phyloP scores from a whole-genome alignment of 2,113 vertebrate genomes.

The Bujurquina vittata region DNA sequence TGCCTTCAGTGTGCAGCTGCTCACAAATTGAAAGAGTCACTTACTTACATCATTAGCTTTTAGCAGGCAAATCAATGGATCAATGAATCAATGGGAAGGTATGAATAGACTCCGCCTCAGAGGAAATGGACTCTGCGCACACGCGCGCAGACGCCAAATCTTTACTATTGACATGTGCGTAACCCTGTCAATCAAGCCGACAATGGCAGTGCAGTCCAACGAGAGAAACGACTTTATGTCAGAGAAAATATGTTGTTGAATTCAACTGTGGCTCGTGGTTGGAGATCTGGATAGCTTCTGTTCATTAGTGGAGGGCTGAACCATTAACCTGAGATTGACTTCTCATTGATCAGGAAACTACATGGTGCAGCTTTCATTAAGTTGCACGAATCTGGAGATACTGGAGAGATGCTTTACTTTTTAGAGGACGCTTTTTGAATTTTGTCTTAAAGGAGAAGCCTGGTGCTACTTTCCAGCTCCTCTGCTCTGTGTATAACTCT shows the following conservation, averaged over 20 bases:
- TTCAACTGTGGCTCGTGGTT: slow-evolving; percentile 57
- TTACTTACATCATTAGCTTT: slow-evolving; percentile 84
- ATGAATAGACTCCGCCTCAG: slow-evolving; percentile 72
- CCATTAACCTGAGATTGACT: slow-evolving; percentile 79
- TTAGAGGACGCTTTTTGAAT: background rate
- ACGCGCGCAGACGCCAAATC: slow-evolving; percentile 54
- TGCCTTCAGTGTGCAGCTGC: slow-evolving; percentile 50
- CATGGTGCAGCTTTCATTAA: slow-evolving; percentile 56
- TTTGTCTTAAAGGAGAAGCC: background rate
- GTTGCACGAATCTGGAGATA: slow-evolving; percentile 39
- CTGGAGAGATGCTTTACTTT: slow-evolving; percentile 16
- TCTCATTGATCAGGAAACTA: slow-evolving; percentile 74
- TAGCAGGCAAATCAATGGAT: slow-evolving; percentile 81
- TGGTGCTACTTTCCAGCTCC: background rate
- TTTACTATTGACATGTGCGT: slow-evolving; percentile 79
- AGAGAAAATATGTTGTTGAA: slow-evolving; percentile 76
- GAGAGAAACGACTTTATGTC: slow-evolving; percentile 74
- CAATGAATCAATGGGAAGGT: slow-evolving; percentile 80
- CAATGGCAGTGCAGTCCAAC: slow-evolving; percentile 17
- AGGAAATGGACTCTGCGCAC: slow-evolving; percentile 71
- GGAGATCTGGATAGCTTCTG: slow-evolving; percentile 61
- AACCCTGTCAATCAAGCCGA: slow-evolving; percentile 73
- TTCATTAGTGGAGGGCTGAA: slow-evolving; percentile 69
- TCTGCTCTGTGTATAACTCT: background rate
- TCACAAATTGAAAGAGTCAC: slow-evolving; percentile 76